Evolutionary conservation across 2,113 vertebrate genomes (phyloP).

Genomic region (Craseonycteris thonglongyai): DNA sequence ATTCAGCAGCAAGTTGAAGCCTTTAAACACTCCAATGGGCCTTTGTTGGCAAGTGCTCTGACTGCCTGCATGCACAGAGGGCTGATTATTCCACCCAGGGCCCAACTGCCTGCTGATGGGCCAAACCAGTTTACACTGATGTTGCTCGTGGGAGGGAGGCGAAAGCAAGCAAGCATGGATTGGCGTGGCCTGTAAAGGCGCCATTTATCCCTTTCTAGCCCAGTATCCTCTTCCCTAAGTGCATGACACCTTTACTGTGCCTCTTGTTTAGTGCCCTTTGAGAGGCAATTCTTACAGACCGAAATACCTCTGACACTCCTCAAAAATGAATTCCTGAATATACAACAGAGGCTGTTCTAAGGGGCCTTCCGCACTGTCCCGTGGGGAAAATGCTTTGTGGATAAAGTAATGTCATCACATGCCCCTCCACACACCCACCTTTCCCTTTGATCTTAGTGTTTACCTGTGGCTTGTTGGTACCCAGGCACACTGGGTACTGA

Average conservation of each 20-base stretch:
- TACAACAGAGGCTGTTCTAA: slow-evolving; percentile 47
- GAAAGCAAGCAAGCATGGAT: not conserved
- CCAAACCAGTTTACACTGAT: slow-evolving; percentile 49
- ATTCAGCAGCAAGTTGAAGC: slow-evolving; percentile 44
- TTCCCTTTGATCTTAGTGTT: slow-evolving; percentile 68
- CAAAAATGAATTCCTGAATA: slow-evolving; percentile 50
- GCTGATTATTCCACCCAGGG: slow-evolving; percentile 55
- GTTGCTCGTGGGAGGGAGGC: slow-evolving; percentile 25
- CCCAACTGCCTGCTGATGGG: slow-evolving; percentile 49
- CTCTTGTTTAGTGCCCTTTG: not conserved
- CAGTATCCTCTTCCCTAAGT: not conserved
- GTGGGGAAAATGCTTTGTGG: slow-evolving; percentile 65
- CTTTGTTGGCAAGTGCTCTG: slow-evolving; percentile 60
- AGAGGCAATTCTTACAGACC: not conserved
- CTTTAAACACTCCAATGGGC: slow-evolving; percentile 45
- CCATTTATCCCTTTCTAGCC: slow-evolving; percentile 41
- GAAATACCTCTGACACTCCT: slow-evolving; percentile 37
- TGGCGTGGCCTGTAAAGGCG: not conserved
- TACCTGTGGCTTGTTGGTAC: slow-evolving; percentile 70
- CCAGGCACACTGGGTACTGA: slow-evolving; percentile 45
- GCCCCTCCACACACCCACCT: slow-evolving; percentile 43
- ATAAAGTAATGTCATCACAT: slow-evolving; percentile 54
- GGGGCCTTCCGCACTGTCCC: slow-evolving; percentile 43
- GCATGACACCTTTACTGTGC: not conserved
- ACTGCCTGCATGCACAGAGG: slow-evolving; percentile 55